Conservation (phyloP, 2,113 vertebrate species). For the Myodes glareolus region DNA sequence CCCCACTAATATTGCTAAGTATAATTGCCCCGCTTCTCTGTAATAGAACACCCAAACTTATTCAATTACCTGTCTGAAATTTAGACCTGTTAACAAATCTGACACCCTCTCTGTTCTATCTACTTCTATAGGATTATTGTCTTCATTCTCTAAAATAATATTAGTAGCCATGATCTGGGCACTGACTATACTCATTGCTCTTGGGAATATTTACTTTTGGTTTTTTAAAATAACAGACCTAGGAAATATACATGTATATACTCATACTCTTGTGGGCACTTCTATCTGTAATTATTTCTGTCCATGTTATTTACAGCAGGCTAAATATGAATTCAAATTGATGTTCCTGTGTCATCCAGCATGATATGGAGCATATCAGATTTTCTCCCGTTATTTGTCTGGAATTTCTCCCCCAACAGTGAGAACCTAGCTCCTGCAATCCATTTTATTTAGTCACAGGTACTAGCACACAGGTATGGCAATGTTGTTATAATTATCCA, state of each 20-base stretch:
- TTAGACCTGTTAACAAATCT: background rate
- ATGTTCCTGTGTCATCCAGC: background rate
- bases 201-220: background rate
- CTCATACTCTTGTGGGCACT: background rate
- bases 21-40: background rate
- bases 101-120: background rate
- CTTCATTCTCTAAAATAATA: background rate
- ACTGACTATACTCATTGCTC: background rate
- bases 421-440: background rate
- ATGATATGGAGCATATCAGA: background rate
- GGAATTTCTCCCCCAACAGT: background rate
- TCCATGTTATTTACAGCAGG: background rate
- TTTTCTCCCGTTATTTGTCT: background rate
- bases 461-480: background rate
- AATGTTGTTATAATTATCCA: background rate
- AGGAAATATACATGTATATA: background rate
- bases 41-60: background rate
- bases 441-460: constrained; percentile 2
- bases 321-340: background rate
- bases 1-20: background rate
- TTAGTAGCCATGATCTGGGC: constrained; percentile 6
- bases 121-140: background rate
- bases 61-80: background rate
- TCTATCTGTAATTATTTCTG: background rate
- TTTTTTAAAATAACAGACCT: background rate